phyloP scores from a whole-genome alignment of 2,888 invertebrate species.

The Ariolimax columbianus region DNA sequence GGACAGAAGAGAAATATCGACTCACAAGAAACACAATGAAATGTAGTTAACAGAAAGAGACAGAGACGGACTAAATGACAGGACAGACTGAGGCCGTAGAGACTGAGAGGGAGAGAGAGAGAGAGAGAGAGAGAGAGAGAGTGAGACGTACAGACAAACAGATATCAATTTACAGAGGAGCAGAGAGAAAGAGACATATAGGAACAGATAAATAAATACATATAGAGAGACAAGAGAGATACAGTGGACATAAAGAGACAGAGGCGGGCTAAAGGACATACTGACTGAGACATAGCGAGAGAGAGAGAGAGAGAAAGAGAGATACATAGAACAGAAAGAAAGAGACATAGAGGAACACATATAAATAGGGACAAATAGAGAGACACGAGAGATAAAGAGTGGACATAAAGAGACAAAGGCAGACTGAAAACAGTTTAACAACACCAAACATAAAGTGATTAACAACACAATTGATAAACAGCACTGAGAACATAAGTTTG shows the following conservation, averaged over 20 bases:
- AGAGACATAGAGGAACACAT: not conserved
- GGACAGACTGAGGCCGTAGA: not conserved
- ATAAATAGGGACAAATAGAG: too few species aligned
- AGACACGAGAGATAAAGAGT: too few species aligned
- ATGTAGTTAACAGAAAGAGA: slow-evolving; percentile 24
- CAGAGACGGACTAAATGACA: not conserved
- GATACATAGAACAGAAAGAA: not conserved
- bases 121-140: not conserved
- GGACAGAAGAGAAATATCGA: not conserved
- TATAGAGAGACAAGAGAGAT: not conserved
- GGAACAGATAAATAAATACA: too few species aligned
- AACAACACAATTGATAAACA: too few species aligned
- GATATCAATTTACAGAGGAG: not conserved
- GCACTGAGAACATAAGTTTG: too few species aligned
- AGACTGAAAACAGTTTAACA: too few species aligned
- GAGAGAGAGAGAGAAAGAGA: not conserved
- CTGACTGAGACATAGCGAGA: too few species aligned
- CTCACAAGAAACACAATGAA: too few species aligned
- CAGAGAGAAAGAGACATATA: not conserved
- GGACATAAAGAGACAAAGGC: too few species aligned
- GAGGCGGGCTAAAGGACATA: not conserved
- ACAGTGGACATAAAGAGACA: slow-evolving; percentile 1
- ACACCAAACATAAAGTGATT: too few species aligned
- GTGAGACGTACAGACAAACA: too few species aligned
- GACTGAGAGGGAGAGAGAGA: not conserved